Base-by-base conservation (phyloP, 2,888 invertebrate species). In the Drosophila mettleri region DNA sequence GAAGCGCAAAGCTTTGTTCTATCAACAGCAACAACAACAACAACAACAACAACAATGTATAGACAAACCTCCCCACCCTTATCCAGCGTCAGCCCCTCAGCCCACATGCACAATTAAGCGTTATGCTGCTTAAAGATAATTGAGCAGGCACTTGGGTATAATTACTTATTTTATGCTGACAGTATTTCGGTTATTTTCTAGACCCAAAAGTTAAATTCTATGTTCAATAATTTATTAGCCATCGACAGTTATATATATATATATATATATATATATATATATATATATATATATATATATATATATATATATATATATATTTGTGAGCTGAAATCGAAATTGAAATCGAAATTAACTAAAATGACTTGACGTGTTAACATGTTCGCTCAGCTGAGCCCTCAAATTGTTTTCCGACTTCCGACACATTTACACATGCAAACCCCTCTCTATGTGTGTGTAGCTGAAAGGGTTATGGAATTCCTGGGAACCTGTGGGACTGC, bases 81-180 rank as follows among this genome's bases (percentile, higher is more conserved):
- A 5, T 12, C n/a, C 33, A 34, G 16, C 31, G 18, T 8, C 22
- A 33, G 4, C 29, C 9, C 12, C 45, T 14, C 8, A 1, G 27
- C 12, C 33, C 61, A 54, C 46, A 46, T 70, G 78, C 71, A 80
- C 85, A 88, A 88, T 86, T 88, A 89, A 81, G 82, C 81, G 81
- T 65, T 86, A 65, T 62, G 69, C 68, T 76, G 75, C 75, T 83
- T 72, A 81, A 88, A 80, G 90, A 91, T 90, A 90, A 90, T 90
- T 90, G 88, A 91, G 89, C 90, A 88, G 89, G 79, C 90, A 89
- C 91, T 89, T 84, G 90, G 90, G 90, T 85, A 71, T 90, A 90
- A 91, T 90, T 90, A 90, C 86, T 90, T 89, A 90, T 74, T 89
- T 88, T 73, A 68, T 68, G 73, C 76, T 81, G 87, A 81, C 87